Evolutionary conservation across 2,888 invertebrate species (phyloP).

Genomic region (Trisateles emortualis): DNA sequence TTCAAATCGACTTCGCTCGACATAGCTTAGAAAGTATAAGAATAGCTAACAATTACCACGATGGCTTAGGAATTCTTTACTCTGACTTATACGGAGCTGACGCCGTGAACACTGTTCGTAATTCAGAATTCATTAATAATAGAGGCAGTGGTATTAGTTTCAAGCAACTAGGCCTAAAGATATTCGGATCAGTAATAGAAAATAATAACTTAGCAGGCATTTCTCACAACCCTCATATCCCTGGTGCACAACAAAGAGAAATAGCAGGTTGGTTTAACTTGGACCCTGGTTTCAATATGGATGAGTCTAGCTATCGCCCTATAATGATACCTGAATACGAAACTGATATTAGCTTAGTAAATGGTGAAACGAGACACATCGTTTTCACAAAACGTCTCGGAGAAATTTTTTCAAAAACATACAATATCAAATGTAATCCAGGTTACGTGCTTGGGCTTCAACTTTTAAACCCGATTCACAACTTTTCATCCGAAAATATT

Average conservation of each 20-base stretch:
- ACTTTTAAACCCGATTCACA: conserved; percentile 95
- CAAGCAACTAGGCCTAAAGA: conserved; percentile 94
- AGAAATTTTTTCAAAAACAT: conserved; percentile 85
- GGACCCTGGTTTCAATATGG: conserved; percentile 88
- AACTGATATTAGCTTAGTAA: conserved; percentile 88
- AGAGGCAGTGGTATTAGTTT: conserved; percentile 96
- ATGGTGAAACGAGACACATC: conserved; percentile 92
- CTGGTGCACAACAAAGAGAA: conserved; percentile 94
- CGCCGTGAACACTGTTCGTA: conserved; percentile 92
- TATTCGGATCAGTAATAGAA: conserved; percentile 92
- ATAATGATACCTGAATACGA: conserved; percentile 90
- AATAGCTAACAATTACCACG: conserved; percentile 94
- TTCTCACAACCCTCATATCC: conserved; percentile 95
- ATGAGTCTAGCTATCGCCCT: conserved; percentile 91
- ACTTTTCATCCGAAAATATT: conserved; percentile 94
- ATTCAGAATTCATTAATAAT: conserved; percentile 94
- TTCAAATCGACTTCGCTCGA: conserved; percentile 95
- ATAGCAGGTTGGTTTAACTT: conserved; percentile 96
- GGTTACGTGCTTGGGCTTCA: conserved; percentile 96
- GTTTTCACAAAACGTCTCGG: conserved; percentile 90
- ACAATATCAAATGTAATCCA: conserved; percentile 90
- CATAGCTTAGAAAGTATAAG: conserved; percentile 94
- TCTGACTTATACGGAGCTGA: conserved; percentile 97
- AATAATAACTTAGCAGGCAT: conserved; percentile 96
- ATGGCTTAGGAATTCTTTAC: conserved; percentile 97